Conservation (phyloP, 2,888 invertebrate species). For the Ganaspis brasiliensis region DNA sequence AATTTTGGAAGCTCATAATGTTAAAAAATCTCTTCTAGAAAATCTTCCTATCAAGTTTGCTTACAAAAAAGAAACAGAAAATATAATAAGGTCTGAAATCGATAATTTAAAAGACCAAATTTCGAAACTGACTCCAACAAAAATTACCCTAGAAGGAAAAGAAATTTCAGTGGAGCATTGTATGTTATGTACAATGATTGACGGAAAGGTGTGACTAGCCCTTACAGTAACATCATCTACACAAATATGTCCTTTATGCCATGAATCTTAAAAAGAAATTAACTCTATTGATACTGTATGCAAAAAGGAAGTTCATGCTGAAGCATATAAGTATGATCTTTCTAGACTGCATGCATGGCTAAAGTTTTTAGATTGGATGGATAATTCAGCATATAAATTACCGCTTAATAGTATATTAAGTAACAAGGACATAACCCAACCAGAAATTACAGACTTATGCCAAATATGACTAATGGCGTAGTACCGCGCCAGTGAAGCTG, state of each 20-base stretch:
- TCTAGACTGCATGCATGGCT: no score
- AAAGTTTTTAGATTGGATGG: no score
- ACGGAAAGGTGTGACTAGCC: background rate
- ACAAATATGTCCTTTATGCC: background rate
- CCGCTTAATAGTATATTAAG: no score
- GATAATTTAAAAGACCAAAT: background rate
- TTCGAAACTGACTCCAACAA: background rate
- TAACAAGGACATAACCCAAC: no score
- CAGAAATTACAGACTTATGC: no score
- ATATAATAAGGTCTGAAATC: background rate
- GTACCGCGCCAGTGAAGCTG: no score
- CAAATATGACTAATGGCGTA: no score
- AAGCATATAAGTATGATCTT: no score
- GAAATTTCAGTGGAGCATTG: background rate
- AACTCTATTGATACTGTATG: conserved; percentile 17
- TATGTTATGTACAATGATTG: background rate
- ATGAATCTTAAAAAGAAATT: conserved; percentile 15
- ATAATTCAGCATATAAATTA: no score
- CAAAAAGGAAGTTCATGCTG: background rate
- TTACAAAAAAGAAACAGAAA: background rate
- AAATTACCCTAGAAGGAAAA: background rate
- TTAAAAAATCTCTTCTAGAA: background rate
- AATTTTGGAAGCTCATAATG: background rate
- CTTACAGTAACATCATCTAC: background rate
- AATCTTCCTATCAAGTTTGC: conserved; percentile 1